These are phyloP conservation scores for Tichodroma muraria DNA, from an alignment of 2,113 vertebrate species.

Conservation along the genomic window DNA sequence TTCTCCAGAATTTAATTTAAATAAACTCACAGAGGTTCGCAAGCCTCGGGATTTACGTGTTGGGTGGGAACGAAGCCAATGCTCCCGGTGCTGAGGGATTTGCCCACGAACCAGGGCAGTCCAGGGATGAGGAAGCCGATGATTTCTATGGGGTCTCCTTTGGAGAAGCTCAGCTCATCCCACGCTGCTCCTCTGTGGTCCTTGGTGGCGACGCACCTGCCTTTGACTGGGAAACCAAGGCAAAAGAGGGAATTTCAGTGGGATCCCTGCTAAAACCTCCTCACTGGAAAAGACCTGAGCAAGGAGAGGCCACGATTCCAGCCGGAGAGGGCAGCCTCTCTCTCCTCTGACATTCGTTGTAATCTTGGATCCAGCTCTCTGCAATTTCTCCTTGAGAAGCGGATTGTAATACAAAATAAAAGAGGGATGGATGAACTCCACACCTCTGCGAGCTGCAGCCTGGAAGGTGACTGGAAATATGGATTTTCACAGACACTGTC, in stretches of 20 bases:
- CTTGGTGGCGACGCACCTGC: constrained; percentile 76
- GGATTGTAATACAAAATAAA: background rate
- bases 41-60: constrained; percentile 72
- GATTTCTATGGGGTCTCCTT: constrained; percentile 83
- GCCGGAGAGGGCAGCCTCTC: background rate
- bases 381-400: background rate
- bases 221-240: constrained; percentile 74
- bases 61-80: constrained; percentile 82
- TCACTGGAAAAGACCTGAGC: background rate
- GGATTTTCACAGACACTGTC: background rate
- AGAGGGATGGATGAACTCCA: background rate
- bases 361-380: background rate
- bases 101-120: constrained; percentile 85
- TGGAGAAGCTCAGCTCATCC: constrained; percentile 83
- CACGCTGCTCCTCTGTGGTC: constrained; percentile 72
- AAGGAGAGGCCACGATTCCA: background rate
- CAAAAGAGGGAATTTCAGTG: background rate
- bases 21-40: constrained; percentile 77
- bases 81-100: constrained; percentile 72
- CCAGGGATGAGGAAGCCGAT: constrained; percentile 83
- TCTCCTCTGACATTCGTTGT: background rate
- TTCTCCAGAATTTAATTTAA: background rate
- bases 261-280: background rate
- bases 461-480: background rate
- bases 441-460: background rate